phyloP scores from a whole-genome alignment of 2,113 vertebrate genomes.

The Ondatra zibethicus region DNA sequence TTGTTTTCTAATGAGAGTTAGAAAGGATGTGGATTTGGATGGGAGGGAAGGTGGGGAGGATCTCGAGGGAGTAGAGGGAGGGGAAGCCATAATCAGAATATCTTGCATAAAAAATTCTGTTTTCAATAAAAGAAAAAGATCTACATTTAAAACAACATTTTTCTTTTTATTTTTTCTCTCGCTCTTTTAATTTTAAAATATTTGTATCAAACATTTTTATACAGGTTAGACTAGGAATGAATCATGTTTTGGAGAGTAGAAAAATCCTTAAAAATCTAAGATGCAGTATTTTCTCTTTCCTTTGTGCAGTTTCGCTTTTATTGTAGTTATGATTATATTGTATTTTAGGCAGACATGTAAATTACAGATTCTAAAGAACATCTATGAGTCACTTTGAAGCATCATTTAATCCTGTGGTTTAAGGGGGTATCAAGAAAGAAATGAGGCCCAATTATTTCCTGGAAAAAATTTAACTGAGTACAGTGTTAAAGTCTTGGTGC shows the following conservation, averaged over 20 bases:
- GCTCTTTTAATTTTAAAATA: background rate
- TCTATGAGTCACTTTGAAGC: background rate
- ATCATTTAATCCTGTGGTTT: slow-evolving; percentile 39
- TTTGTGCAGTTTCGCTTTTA: background rate
- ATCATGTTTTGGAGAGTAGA: background rate
- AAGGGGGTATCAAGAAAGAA: background rate
- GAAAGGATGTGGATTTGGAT: background rate
- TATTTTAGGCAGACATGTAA: background rate
- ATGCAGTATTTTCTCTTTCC: background rate
- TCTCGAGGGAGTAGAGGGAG: background rate
- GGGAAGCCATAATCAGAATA: background rate
- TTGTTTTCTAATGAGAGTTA: background rate
- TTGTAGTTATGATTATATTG: background rate
- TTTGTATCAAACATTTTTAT: slow-evolving; percentile 16
- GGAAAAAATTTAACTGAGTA: slow-evolving; percentile 40
- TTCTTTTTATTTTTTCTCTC: background rate
- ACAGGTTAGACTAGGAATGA: background rate
- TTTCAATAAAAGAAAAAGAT: background rate
- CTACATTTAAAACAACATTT: slow-evolving; percentile 35
- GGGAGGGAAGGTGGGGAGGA: background rate
- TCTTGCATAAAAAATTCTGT: background rate
- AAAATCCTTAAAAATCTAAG: slow-evolving; percentile 6
- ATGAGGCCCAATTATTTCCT: slow-evolving; percentile 27
- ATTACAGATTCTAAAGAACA: background rate
- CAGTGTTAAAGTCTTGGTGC: slow-evolving; percentile 1